A percentile compares a stretch with the other conserved stretches of the same genome.
Conservation (phyloP, 2,888 invertebrate species). For the Sphaerophoria taeniata region DNA sequence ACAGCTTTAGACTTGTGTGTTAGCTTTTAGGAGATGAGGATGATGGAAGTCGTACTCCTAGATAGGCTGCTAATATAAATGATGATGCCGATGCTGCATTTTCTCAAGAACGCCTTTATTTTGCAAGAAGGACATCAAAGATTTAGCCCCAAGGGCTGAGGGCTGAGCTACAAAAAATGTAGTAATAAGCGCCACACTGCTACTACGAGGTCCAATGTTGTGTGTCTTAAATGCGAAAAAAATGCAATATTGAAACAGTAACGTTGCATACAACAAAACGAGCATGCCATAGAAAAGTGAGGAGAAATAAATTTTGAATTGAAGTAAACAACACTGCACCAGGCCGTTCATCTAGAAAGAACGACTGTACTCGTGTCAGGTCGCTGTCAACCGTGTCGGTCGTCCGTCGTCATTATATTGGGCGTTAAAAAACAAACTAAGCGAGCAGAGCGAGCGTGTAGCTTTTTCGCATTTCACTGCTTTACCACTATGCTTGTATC, state of each 20-base stretch:
- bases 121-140: constrained; percentile 69
- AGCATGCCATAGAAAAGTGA: constrained; percentile 15
- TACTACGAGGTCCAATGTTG: constrained; percentile 18
- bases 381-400: constrained; percentile 30
- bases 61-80: constrained; percentile 35
- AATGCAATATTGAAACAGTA: constrained; percentile 18
- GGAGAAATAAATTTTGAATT: constrained; percentile 69
- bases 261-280: constrained; percentile 33
- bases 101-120: constrained; percentile 48
- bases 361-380: background rate
- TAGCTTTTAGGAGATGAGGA: background rate
- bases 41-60: constrained; percentile 6
- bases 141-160: constrained; percentile 49
- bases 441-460: constrained; percentile 24
- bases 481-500: constrained; percentile 9
- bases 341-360: constrained; percentile 3
- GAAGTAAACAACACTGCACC: constrained; percentile 64
- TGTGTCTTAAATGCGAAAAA: constrained; percentile 33
- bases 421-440: constrained; percentile 32
- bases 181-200: constrained; percentile 48
- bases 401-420: constrained; percentile 66
- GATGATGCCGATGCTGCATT: constrained; percentile 7
- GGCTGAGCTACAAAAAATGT: constrained; percentile 45
- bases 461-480: constrained; percentile 35
- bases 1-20: background rate